Evolutionary conservation across 2,888 invertebrate genomes (phyloP).

Genomic region (Rhopalosiphum nymphaeae): DNA sequence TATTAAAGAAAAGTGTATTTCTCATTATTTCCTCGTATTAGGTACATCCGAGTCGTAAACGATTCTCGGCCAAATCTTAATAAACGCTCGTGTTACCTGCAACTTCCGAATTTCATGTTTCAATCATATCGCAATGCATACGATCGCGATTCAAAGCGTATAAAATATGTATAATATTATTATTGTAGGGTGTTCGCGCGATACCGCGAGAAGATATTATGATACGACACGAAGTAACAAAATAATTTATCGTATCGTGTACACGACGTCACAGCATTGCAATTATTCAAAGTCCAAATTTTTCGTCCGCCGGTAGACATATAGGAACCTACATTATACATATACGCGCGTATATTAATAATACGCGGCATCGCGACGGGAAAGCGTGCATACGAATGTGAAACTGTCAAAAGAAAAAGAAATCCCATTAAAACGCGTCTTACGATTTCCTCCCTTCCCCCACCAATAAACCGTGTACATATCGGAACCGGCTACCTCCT

Average conservation of each 20-base stretch:
- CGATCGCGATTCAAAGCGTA: too few relatives aligned
- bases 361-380: background rate
- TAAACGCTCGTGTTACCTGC: too few relatives aligned
- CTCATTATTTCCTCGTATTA: too few relatives aligned
- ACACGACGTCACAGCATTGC: background rate
- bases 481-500: conserved; percentile 18
- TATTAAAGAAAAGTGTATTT: too few relatives aligned
- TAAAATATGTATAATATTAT: background rate
- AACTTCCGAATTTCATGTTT: too few relatives aligned
- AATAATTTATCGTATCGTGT: background rate
- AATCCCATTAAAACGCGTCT: background rate
- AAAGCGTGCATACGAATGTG: background rate
- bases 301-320: background rate
- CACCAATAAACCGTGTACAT: background rate
- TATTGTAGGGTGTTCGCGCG: background rate
- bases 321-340: background rate
- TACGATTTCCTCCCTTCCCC: background rate
- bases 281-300: background rate
- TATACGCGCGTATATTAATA: background rate
- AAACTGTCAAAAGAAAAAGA: conserved; percentile 24
- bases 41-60: too few relatives aligned
- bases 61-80: too few relatives aligned
- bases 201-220: background rate
- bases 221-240: background rate
- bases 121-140: too few relatives aligned